phyloP scores from a whole-genome alignment of 2,113 vertebrate genomes.

The Menidia beryllina region DNA sequence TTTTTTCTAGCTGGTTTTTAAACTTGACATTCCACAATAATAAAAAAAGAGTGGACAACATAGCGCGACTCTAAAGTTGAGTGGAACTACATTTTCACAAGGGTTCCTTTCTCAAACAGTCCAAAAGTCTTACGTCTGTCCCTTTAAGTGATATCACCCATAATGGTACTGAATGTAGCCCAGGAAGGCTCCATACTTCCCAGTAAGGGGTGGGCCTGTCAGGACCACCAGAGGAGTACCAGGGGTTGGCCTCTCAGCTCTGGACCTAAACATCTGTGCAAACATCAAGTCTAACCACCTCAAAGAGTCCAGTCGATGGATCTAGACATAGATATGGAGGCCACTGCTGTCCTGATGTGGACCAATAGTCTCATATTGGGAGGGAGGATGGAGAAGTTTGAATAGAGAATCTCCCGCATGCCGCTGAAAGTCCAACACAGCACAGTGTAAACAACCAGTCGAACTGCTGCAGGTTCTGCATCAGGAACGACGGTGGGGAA shows the following conservation, averaged over 20 bases:
- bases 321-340: constrained; percentile 56
- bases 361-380: constrained; percentile 41
- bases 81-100: constrained; percentile 36
- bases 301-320: constrained; percentile 58
- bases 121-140: constrained; percentile 40
- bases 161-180: constrained; percentile 53
- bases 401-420: constrained; percentile 43
- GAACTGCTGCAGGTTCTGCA: constrained; percentile 42
- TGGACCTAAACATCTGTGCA: constrained; percentile 81
- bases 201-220: constrained; percentile 40
- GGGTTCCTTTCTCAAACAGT: constrained; percentile 18
- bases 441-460: constrained; percentile 70
- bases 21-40: not conserved
- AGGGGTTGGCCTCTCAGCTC: constrained; percentile 51
- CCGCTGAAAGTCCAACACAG: constrained; percentile 63
- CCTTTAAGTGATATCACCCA: constrained; percentile 55
- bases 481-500: constrained; percentile 32
- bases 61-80: too few relatives aligned
- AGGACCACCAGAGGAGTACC: constrained; percentile 54
- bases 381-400: constrained; percentile 31
- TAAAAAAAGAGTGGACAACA: not conserved
- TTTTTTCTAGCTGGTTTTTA: not conserved
- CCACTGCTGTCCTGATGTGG: constrained; percentile 56
- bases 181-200: constrained; percentile 48
- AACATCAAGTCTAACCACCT: constrained; percentile 76